Base-by-base conservation (phyloP, 2,888 invertebrate genomes). In the Hyles lineata region DNA sequence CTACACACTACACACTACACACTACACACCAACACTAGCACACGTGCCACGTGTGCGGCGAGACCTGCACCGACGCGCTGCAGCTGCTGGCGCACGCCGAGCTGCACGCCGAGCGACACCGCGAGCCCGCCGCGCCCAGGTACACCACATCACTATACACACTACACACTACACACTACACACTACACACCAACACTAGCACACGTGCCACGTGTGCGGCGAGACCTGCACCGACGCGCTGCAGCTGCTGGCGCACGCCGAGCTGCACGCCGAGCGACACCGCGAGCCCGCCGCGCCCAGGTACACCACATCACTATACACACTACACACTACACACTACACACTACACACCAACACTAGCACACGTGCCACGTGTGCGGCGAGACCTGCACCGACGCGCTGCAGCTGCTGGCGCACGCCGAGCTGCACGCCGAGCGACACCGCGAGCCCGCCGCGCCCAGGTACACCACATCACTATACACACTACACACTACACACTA, bases 321-420 rank as follows among this genome's bases (percentile, higher is more conserved):
- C 29, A 29, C 29, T 29, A 29, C 29, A 29, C 29, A 29, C 29
- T 29, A 29, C n/a, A n/a, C n/a, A n/a, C n/a, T n/a, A n/a, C n/a
- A n/a, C n/a, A n/a, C n/a, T n/a, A n/a, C n/a, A n/a, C n/a, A n/a
- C n/a, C n/a, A n/a, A n/a, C n/a, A n/a, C n/a, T n/a, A n/a, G n/a
- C 97, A 97, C 87, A 95, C 96, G 77, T 98, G 98, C 87, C 97
- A 96, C 85, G 97, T 97, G 58, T 98, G 98, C 87, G 97, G 97
- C 69, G 97, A 97, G 90, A 96, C 96, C 76, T 98, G 97, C 87
- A 95, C 96, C 61, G 97, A 97, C 92, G 97, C 97, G 72, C 90
- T 97, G 81, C 97, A 97, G 86, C 94, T 97, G 78, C 92, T 97
- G 63, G 97, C 97, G 25, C 97, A 97, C 90, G 97, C 97, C 0